These are phyloP conservation scores for Eupithecia subfuscata DNA, from an alignment of 2,888 invertebrate genomes.

Conservation along the genomic window DNA sequence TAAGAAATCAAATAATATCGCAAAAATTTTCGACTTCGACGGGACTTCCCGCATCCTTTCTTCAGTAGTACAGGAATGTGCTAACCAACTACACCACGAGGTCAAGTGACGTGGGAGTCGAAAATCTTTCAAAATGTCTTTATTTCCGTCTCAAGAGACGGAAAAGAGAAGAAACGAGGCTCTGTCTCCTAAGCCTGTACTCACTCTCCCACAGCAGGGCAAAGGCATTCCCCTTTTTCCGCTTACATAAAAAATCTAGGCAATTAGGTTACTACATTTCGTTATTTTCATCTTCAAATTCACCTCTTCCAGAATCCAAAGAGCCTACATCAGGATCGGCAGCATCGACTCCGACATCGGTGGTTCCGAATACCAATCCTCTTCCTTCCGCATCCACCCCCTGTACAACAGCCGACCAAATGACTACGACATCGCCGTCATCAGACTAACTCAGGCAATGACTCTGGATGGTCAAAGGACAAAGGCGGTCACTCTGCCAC, in stretches of 20 bases:
- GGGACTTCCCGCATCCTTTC: no score
- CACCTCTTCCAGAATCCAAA: slow-evolving; percentile 53
- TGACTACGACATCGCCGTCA: slow-evolving; percentile 77
- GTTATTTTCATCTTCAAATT: not conserved
- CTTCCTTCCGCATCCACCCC: slow-evolving; percentile 61
- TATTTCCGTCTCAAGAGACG: no score
- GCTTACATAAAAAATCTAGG: not conserved
- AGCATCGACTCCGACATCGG: slow-evolving; percentile 65
- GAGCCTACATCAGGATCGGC: slow-evolving; percentile 67
- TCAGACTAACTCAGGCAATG: slow-evolving; percentile 63
- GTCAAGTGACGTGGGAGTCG: no score
- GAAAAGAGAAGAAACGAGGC: no score
- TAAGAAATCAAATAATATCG: no score
- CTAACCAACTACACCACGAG: no score
- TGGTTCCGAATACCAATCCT: slow-evolving; percentile 68
- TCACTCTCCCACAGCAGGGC: not conserved
- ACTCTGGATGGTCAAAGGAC: slow-evolving; percentile 58
- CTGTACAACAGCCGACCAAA: slow-evolving; percentile 62
- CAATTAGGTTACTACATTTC: not conserved
- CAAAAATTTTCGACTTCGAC: no score
- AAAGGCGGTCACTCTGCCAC: slow-evolving; percentile 53
- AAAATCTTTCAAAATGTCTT: no score
- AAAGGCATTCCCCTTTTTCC: not conserved
- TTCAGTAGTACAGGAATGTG: no score
- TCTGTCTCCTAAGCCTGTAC: no score